phyloP scores from a whole-genome alignment of 2,888 invertebrate species.

The Drosophila sordidula region DNA sequence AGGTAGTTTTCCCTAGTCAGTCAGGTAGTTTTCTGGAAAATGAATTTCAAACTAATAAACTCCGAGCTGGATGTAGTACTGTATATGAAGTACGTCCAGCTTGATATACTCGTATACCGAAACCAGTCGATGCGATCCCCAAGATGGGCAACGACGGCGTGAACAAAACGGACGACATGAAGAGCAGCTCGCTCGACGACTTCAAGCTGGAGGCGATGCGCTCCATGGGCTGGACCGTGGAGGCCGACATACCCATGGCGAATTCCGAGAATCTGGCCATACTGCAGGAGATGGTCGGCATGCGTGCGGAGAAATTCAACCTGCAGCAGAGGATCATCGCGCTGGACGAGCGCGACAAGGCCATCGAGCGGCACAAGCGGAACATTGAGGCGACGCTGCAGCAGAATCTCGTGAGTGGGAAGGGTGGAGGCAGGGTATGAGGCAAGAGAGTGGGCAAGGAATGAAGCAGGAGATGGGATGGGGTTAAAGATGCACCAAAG shows the following conservation, averaged over 20 bases:
- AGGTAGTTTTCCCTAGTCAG: constrained; percentile 1
- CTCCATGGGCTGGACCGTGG: constrained; percentile 85
- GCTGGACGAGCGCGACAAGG: constrained; percentile 84
- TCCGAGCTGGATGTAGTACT: constrained; percentile 5
- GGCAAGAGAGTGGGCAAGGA: not conserved
- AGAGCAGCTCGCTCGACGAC: constrained; percentile 65
- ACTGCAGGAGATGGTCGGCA: constrained; percentile 85
- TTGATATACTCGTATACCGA: not conserved
- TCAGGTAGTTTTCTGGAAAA: not conserved
- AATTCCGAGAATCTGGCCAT: constrained; percentile 88
- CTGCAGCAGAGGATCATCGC: constrained; percentile 85
- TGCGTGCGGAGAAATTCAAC: constrained; percentile 86
- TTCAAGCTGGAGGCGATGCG: constrained; percentile 77
- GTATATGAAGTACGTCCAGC: constrained; percentile 9
- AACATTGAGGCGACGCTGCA: constrained; percentile 86
- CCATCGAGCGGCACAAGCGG: constrained; percentile 86
- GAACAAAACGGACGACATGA: constrained; percentile 72
- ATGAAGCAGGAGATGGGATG: no score
- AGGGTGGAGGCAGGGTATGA: not conserved
- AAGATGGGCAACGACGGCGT: constrained; percentile 24
- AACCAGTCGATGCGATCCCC: not conserved
- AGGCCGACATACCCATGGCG: constrained; percentile 92
- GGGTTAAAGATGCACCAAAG: no score
- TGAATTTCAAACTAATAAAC: constrained; percentile 14
- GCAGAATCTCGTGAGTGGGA: constrained; percentile 86